Evolutionary conservation across 2,113 vertebrate genomes (phyloP).

Genomic region (Syrmaticus mikado): DNA sequence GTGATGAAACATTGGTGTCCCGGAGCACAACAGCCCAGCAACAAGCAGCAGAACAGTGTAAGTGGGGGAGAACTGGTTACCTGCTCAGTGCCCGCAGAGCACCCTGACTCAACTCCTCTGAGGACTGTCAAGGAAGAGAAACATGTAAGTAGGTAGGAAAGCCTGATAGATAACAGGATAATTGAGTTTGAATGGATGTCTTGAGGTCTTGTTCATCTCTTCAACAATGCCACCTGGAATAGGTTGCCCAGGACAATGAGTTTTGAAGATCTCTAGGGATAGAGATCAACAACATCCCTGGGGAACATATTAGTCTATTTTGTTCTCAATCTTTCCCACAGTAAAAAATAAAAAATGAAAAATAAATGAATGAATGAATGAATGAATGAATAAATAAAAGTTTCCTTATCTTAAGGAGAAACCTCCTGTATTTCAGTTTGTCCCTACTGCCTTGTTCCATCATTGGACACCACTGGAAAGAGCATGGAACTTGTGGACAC

Average conservation of each 20-base stretch:
- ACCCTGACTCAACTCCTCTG: not conserved
- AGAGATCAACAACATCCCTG: not conserved
- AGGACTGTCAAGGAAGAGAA: not conserved
- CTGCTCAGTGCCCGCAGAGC: fast-evolving
- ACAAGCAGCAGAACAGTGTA: not conserved
- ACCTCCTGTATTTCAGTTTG: not conserved
- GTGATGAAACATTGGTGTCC: not conserved
- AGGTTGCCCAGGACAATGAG: fast-evolving
- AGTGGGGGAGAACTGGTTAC: not conserved
- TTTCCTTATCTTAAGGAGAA: not conserved
- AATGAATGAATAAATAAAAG: not conserved
- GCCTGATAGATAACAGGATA: not conserved
- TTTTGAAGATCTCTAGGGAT: not conserved
- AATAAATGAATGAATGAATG: not conserved
- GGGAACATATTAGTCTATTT: not conserved
- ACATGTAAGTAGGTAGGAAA: not conserved
- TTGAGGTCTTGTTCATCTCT: not conserved
- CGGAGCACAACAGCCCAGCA: not conserved
- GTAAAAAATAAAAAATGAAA: not conserved
- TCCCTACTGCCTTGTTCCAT: not conserved
- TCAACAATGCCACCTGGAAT: not conserved
- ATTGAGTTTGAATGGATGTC: not conserved
- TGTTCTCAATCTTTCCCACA: not conserved
- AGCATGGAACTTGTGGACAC: not conserved
- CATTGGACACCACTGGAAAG: not conserved